These are phyloP conservation scores for Lanistes nyassanus DNA, from an alignment of 1,140 invertebrate genomes.

Conservation along the genomic window DNA sequence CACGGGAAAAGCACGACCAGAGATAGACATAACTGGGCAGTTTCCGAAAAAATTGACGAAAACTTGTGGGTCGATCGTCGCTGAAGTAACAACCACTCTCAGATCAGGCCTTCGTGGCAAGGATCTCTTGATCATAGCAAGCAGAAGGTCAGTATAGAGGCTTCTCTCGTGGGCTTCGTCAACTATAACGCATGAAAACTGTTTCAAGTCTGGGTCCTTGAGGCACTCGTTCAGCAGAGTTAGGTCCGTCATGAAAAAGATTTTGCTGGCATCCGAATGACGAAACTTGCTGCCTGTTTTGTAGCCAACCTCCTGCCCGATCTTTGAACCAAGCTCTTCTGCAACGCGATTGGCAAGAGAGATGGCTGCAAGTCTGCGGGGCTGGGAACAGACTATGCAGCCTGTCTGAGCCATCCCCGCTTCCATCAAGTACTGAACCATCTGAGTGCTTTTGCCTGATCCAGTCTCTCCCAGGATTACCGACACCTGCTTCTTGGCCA, in stretches of 20 bases:
- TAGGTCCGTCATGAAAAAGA: slow-evolving; percentile 99
- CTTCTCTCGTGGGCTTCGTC: slow-evolving; percentile 99
- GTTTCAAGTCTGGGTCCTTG: slow-evolving; percentile 67
- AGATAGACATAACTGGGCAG: slow-evolving; percentile 95
- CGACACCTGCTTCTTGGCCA: slow-evolving; percentile 51
- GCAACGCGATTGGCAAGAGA: slow-evolving; percentile 59
- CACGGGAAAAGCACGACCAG: slow-evolving; percentile 83
- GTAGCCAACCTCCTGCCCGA: slow-evolving; percentile 60
- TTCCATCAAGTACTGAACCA: slow-evolving; percentile 59
- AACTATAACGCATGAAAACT: slow-evolving; percentile 86
- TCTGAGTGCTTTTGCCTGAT: slow-evolving; percentile 78
- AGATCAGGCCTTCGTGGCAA: slow-evolving; percentile 48
- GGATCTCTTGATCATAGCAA: slow-evolving; percentile 80
- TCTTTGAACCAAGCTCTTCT: slow-evolving; percentile 48
- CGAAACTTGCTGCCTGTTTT: slow-evolving; percentile 79
- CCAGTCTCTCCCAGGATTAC: slow-evolving; percentile 98
- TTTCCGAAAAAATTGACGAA: slow-evolving; percentile 75
- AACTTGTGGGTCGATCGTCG: slow-evolving; percentile 70
- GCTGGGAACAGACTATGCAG: slow-evolving; percentile 77
- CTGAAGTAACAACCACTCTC: slow-evolving; percentile 61
- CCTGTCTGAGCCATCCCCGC: slow-evolving; percentile 71
- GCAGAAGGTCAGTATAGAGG: slow-evolving; percentile 91
- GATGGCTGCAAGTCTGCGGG: slow-evolving; percentile 61
- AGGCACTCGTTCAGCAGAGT: slow-evolving; percentile 96
- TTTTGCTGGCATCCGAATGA: slow-evolving; percentile 71